Evolutionary conservation across 2,797 vertebrate species (phyloP).

Genomic region (Numenius phaeopus): DNA sequence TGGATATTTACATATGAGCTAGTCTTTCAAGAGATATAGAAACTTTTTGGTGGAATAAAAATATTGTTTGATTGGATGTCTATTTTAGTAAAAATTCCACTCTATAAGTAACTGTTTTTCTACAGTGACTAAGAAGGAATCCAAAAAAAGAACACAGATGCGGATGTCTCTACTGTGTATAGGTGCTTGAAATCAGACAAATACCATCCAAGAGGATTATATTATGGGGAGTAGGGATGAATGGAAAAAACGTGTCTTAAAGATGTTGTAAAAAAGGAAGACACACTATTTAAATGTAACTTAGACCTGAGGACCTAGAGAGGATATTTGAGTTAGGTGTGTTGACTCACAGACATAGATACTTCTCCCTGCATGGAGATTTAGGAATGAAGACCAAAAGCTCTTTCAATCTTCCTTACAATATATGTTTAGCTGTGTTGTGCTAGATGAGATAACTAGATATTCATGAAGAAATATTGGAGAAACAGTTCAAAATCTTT

Average conservation of each 20-base stretch:
- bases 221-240: neutral
- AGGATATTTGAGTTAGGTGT: neutral
- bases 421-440: neutral
- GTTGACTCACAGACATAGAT: neutral
- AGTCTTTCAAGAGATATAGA: neutral
- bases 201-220: neutral
- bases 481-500: neutral
- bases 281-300: neutral
- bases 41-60: neutral
- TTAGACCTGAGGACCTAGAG: neutral
- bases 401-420: neutral
- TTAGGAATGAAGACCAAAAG: neutral
- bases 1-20: conserved; percentile 26
- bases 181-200: neutral
- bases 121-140: neutral
- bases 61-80: neutral
- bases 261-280: neutral
- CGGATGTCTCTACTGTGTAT: neutral
- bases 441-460: neutral
- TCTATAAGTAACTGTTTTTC: neutral
- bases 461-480: neutral
- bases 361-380: neutral
- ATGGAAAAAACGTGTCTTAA: neutral
- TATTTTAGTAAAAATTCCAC: neutral
- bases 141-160: neutral